These are phyloP conservation scores for Myxocyprinus asiaticus DNA, from an alignment of 2,113 vertebrate genomes.

Conservation along the genomic window DNA sequence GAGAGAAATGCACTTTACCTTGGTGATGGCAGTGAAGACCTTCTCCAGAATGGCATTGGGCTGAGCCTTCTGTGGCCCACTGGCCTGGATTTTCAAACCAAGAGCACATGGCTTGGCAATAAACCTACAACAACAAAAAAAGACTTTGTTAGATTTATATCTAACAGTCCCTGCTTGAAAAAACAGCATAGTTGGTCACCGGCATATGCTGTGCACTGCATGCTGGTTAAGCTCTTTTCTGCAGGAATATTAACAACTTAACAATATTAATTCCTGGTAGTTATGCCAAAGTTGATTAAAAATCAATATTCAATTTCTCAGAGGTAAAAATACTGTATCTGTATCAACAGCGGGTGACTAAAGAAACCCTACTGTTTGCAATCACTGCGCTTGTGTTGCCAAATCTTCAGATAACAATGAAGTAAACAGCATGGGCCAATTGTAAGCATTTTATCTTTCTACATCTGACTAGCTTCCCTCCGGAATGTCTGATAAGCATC, in stretches of 20 bases:
- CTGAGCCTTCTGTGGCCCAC: conserved; percentile 91
- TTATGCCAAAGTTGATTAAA: no score
- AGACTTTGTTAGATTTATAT: neutral
- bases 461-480: neutral
- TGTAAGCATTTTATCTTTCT: neutral
- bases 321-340: no score
- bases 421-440: neutral
- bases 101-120: conserved; percentile 95
- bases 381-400: neutral
- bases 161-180: no score
- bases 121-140: conserved; percentile 76
- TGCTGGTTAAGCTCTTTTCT: no score
- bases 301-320: no score
- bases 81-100: conserved; percentile 94
- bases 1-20: conserved; percentile 74
- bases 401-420: neutral
- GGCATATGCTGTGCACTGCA: no score
- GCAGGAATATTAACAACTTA: no score
- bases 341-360: neutral
- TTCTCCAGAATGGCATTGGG: conserved; percentile 97
- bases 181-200: no score
- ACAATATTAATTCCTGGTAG: no score
- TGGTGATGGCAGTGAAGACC: conserved; percentile 98
- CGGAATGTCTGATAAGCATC: neutral
- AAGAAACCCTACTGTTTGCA: conserved; percentile 1